Conservation (phyloP, 35 echinoderm and acorn worm species). For the Ophioderma brevispina region DNA sequence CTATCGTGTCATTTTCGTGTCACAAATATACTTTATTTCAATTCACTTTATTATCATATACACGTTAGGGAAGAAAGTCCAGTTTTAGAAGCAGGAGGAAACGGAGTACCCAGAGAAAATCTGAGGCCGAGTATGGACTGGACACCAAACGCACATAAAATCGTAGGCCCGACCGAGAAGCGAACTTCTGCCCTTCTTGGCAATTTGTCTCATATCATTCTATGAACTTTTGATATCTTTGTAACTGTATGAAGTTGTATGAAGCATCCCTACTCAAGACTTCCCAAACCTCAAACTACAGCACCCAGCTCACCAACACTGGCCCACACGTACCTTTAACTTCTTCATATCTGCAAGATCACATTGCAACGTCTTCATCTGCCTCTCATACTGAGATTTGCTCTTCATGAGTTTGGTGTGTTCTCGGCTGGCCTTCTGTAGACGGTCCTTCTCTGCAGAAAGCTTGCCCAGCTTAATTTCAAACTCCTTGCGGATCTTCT, state of each 20-base stretch:
- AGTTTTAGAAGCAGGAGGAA: too few relatives aligned
- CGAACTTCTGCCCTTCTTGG: too few relatives aligned
- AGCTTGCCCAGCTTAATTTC: conserved; percentile 95
- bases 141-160: too few relatives aligned
- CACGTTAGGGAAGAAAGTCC: too few relatives aligned
- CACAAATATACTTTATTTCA: too few relatives aligned
- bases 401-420: conserved; percentile 79
- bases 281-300: too few relatives aligned
- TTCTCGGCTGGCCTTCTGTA: conserved; percentile 76
- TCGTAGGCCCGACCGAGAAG: too few relatives aligned
- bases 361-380: conserved; percentile 72
- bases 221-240: neutral
- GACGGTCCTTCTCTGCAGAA: conserved; percentile 66
- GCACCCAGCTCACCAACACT: neutral
- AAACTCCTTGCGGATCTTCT: conserved; percentile 91
- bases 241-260: neutral
- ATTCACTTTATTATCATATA: too few relatives aligned
- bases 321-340: conserved; percentile 86
- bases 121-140: too few relatives aligned
- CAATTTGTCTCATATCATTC: neutral
- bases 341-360: conserved; percentile 84
- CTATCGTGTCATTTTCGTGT: too few relatives aligned
- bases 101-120: too few relatives aligned
- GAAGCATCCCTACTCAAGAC: neutral
- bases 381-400: conserved; percentile 89